These are phyloP conservation scores for Parnassius orleans DNA, from an alignment of 2,888 invertebrate genomes.

Conservation along the genomic window DNA sequence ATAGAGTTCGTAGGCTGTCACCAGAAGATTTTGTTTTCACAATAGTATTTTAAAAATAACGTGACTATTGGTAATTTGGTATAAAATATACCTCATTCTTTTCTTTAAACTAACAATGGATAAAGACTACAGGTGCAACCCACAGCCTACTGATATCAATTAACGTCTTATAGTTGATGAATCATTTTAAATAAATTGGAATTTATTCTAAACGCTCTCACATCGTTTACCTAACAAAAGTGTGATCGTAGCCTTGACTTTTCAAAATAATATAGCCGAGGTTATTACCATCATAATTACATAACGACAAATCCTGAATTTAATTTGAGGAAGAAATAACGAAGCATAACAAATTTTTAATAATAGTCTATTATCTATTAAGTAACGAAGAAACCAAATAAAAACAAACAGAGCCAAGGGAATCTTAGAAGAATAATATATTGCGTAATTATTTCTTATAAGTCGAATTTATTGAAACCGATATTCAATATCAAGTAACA, in stretches of 20 bases:
- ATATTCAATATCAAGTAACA: no score
- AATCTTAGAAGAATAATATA: not conserved
- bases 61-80: no score
- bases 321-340: constrained; percentile 49
- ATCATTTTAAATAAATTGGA: constrained; percentile 33
- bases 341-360: constrained; percentile 35
- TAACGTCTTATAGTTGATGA: constrained; percentile 44
- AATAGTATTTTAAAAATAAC: no score
- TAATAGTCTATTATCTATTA: constrained; percentile 9
- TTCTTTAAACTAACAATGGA: not conserved
- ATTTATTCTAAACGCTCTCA: constrained; percentile 17
- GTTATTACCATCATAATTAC: constrained; percentile 49
- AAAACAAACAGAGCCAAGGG: not conserved
- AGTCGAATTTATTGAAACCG: no score
- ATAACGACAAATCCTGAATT: constrained; percentile 46
- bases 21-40: no score
- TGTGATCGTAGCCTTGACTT: constrained; percentile 61
- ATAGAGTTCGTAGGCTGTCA: no score
- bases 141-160: constrained; percentile 46
- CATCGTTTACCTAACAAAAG: constrained; percentile 55
- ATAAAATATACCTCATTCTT: no score
- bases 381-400: constrained; percentile 8
- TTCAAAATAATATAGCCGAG: constrained; percentile 49
- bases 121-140: constrained; percentile 22
- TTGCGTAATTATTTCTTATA: not conserved